Evolutionary conservation across 2,113 vertebrate genomes (phyloP).

Genomic region (Ptilorrhoa leucosticta): DNA sequence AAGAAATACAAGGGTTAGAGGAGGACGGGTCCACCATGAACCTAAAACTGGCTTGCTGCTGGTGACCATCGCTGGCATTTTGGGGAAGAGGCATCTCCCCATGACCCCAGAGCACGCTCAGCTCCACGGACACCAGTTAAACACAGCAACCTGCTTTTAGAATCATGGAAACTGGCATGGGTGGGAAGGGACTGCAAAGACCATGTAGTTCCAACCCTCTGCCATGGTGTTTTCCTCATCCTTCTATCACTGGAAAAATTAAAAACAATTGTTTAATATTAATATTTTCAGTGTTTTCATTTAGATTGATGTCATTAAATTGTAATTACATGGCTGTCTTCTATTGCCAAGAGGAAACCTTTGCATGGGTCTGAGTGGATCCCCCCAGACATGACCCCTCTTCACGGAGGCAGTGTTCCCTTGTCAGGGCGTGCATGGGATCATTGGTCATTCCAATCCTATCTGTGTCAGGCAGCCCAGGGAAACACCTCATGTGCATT

Average conservation of each 20-base stretch:
- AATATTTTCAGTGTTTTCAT: not conserved
- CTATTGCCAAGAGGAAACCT: not conserved
- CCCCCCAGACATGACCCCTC: not conserved
- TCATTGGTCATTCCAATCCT: not conserved
- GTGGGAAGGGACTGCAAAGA: not conserved
- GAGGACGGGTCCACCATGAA: not conserved
- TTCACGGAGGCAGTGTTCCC: not conserved
- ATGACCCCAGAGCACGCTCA: rapidly evolving
- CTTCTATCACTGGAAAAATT: not conserved
- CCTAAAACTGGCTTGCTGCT: not conserved
- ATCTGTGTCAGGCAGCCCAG: not conserved
- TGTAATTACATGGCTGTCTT: not conserved
- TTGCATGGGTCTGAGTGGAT: not conserved
- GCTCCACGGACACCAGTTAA: not conserved
- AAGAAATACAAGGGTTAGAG: not conserved
- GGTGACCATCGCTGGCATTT: rapidly evolving
- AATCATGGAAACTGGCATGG: not conserved
- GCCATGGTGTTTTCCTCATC: not conserved
- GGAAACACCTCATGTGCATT: rapidly evolving
- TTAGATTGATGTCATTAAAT: not conserved
- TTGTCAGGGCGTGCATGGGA: not conserved
- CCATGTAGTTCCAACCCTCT: rapidly evolving
- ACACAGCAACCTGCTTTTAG: rapidly evolving
- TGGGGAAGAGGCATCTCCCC: not conserved
- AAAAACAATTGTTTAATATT: not conserved